Evolutionary conservation across 2,113 vertebrate genomes (phyloP).

Genomic region (Syngnathus floridae): DNA sequence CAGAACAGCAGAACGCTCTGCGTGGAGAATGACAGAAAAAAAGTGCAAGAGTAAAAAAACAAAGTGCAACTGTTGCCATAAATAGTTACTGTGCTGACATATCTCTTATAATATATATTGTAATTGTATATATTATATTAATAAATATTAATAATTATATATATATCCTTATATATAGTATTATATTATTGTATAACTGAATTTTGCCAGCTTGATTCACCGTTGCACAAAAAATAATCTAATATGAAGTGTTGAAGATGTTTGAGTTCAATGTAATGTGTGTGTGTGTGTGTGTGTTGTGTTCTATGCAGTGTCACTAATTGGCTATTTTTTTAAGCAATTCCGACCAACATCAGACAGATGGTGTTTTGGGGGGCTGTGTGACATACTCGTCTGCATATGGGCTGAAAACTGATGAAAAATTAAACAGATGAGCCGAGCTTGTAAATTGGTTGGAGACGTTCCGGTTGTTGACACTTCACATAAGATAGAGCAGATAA

Average conservation of each 20-base stretch:
- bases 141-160: too few relatives aligned
- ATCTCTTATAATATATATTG: too few relatives aligned
- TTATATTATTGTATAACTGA: too few relatives aligned
- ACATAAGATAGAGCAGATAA: neutral
- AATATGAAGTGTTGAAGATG: neutral
- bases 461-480: neutral
- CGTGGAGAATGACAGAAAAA: neutral
- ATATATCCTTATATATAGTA: too few relatives aligned
- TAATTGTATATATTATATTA: too few relatives aligned
- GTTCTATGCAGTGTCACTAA: neutral
- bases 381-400: neutral
- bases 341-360: neutral
- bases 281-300: too few relatives aligned
- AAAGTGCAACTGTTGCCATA: neutral
- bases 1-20: neutral
- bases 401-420: slow-evolving; percentile 1
- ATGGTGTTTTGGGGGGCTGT: neutral
- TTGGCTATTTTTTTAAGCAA: neutral
- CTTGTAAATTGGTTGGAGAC: neutral
- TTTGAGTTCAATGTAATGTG: neutral
- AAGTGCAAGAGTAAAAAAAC: neutral
- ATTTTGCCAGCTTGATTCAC: neutral
- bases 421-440: neutral
- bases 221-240: neutral
- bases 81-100: neutral